phyloP scores from a whole-genome alignment of 2,888 invertebrate species.

The Acrobasis suavella region DNA sequence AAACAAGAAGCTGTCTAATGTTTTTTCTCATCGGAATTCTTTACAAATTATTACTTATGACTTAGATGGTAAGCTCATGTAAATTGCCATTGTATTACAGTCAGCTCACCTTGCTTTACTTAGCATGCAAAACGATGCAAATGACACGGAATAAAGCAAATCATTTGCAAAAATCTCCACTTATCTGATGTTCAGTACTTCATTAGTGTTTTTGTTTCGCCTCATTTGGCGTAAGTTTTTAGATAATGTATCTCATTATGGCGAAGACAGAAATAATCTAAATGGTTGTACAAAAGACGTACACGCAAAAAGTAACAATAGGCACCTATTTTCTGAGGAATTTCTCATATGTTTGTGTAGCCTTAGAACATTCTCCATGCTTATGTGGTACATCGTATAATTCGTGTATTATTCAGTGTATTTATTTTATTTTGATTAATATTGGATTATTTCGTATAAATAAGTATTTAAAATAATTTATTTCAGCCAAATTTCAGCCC shows the following conservation, averaged over 20 bases:
- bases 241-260: background rate
- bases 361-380: too few relatives aligned
- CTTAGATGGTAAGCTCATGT: background rate
- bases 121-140: slow-evolving; percentile 22
- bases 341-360: too few relatives aligned
- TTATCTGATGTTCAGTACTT: slow-evolving; percentile 1
- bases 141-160: slow-evolving; percentile 20
- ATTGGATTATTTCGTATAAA: too few relatives aligned
- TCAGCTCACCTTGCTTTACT: slow-evolving; percentile 13
- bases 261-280: background rate
- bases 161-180: slow-evolving; percentile 21
- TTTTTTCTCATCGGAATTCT: too few relatives aligned
- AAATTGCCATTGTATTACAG: background rate
- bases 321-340: too few relatives aligned
- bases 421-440: too few relatives aligned
- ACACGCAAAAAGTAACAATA: background rate
- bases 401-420: too few relatives aligned
- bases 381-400: too few relatives aligned
- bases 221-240: background rate
- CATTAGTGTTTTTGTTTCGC: slow-evolving; percentile 9
- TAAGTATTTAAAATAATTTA: too few relatives aligned
- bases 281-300: background rate
- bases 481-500: too few relatives aligned
- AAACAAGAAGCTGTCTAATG: too few relatives aligned
- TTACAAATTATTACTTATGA: too few relatives aligned